A percentile compares a stretch with the other conserved stretches of the same genome.
Conservation (phyloP, 2,113 vertebrate genomes). For the Eurypyga helias region DNA sequence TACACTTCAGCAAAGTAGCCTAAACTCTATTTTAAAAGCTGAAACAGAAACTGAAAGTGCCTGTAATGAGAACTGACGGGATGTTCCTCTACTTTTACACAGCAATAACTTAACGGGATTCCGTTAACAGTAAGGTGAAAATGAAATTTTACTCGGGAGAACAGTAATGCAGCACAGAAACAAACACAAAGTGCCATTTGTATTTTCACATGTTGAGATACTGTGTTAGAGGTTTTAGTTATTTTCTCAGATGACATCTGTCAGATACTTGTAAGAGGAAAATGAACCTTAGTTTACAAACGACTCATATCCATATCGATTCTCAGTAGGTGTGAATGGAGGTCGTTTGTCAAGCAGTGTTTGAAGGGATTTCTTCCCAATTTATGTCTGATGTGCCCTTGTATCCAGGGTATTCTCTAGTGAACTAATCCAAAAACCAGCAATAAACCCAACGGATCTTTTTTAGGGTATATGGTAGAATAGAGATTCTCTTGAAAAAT, state of each 20-base stretch:
- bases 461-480: not conserved
- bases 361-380: not conserved
- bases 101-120: conserved; percentile 75
- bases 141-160: conserved; percentile 18
- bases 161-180: conserved; percentile 65
- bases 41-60: conserved; percentile 80
- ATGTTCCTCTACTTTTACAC: conserved; percentile 74
- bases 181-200: conserved; percentile 75
- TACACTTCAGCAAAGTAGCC: conserved; percentile 26
- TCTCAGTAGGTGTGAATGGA: conserved; percentile 44
- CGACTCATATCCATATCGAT: not conserved
- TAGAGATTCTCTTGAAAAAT: not conserved
- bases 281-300: conserved; percentile 11
- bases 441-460: conserved; percentile 38
- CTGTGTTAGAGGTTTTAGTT: conserved; percentile 43
- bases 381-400: not conserved
- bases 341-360: conserved; percentile 8
- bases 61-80: conserved; percentile 77
- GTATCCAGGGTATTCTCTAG: conserved; percentile 11
- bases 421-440: conserved; percentile 32
- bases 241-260: conserved; percentile 19
- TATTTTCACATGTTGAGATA: conserved; percentile 48
- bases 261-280: conserved; percentile 4
- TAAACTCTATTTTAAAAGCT: conserved; percentile 63
- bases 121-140: conserved; percentile 38